phyloP scores from a whole-genome alignment of 2,888 invertebrate genomes.

The Chrysodeixis includens region DNA sequence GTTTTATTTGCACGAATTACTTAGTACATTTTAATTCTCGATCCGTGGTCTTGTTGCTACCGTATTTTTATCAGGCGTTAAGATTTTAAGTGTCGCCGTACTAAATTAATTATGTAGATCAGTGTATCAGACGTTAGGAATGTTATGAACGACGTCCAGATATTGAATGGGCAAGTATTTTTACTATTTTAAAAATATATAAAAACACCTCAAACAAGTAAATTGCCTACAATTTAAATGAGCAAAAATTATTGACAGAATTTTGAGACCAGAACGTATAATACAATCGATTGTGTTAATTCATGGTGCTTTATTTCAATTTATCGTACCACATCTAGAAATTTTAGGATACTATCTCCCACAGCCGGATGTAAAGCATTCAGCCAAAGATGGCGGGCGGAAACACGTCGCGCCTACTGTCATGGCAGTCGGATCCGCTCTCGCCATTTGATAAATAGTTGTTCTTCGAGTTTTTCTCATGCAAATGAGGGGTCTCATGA shows the following conservation, averaged over 20 bases:
- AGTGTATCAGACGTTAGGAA: too few relatives aligned
- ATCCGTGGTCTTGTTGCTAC: neutral
- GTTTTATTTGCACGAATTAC: too few relatives aligned
- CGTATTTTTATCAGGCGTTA: neutral
- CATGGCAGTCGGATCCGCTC: constrained; percentile 86
- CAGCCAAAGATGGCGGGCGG: constrained; percentile 84
- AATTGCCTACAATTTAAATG: too few relatives aligned
- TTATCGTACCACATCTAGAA: constrained; percentile 53
- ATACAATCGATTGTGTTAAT: too few relatives aligned
- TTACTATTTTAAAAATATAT: too few relatives aligned
- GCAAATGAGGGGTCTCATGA: constrained; percentile 88
- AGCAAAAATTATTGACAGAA: too few relatives aligned
- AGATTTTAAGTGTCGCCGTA: neutral
- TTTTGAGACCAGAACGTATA: too few relatives aligned
- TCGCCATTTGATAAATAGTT: constrained; percentile 89
- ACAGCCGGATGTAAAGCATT: constrained; percentile 66
- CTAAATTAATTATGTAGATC: too few relatives aligned
- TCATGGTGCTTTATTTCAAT: neutral
- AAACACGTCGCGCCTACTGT: constrained; percentile 87
- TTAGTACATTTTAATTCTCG: neutral
- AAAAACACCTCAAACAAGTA: too few relatives aligned
- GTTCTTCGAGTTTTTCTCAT: constrained; percentile 89
- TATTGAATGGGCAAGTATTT: too few relatives aligned
- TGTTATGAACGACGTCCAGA: too few relatives aligned
- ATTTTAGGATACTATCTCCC: constrained; percentile 30